A percentile compares a stretch with the other conserved stretches of the same genome.
These are phyloP conservation scores for Larimichthys polyactis DNA, from an alignment of 2,113 vertebrate species.

Conservation along the genomic window DNA sequence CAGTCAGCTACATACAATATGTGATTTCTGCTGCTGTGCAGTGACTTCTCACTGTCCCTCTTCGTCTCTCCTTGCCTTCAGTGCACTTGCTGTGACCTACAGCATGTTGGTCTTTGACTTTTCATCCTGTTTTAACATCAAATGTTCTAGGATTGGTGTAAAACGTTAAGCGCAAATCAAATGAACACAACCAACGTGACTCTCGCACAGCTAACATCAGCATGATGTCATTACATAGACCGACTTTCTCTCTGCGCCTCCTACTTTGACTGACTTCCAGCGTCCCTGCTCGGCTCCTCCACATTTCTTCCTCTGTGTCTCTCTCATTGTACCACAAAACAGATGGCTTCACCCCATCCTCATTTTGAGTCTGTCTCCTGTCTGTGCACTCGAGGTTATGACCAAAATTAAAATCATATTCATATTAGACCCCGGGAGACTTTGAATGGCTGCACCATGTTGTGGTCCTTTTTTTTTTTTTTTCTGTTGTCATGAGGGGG, in stretches of 20 bases:
- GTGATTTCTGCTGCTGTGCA: neutral
- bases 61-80: neutral
- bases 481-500: neutral
- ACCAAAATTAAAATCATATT: constrained; percentile 68
- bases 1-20: neutral
- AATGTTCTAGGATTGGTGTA: neutral
- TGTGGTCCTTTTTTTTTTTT: neutral
- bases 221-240: neutral
- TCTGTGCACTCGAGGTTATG: constrained; percentile 65
- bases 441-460: neutral
- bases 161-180: neutral
- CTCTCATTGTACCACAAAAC: constrained; percentile 68
- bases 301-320: constrained; percentile 58
- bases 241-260: neutral
- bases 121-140: neutral
- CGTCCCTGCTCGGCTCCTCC: constrained; percentile 45
- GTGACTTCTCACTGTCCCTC: neutral
- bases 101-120: neutral
- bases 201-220: neutral
- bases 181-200: neutral
- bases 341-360: constrained; percentile 73
- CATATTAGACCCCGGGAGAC: constrained; percentile 45
- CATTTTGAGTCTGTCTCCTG: constrained; percentile 62
- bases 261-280: constrained; percentile 33
- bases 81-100: neutral